Base-by-base conservation (phyloP, 2,797 vertebrate species). In the Leptatherina wallacei region DNA sequence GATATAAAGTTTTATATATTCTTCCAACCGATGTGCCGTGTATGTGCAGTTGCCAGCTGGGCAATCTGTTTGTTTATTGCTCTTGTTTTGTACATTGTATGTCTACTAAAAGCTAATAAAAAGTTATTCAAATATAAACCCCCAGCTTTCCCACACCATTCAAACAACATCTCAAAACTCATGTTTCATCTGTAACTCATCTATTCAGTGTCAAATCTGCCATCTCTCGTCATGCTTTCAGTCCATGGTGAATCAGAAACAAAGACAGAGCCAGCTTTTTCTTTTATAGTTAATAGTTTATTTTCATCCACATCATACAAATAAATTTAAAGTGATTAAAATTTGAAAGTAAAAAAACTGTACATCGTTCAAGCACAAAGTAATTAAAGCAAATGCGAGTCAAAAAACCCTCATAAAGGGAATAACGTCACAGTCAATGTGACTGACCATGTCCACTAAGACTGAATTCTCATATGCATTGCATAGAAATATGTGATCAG, bases 401-500 rank as follows among this genome's bases (percentile, higher is more conserved):
- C 5, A 29, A 62, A 58, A 54, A 69, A 9, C 85, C 89, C 91
- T 92, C 82, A 88, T 65, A 67, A 92, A 92, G 90, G 89, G 83
- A 82, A 77, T 61, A 77, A 55, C 42, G 35, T 71, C 36, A 35
- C 1, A 40, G 88, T 91, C 91, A 91, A 85, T 86, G 78, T 91
- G 92, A 92, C 87, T 52, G 62, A 88, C 40, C 2, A 27, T 24
- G 38, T 83, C 61, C 69, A 61, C 14, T 71, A 18, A 78, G 55
- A 83, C 70, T 38, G 27, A 47, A 24, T 65, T 40, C 8, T 66
- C 32, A 4, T 85, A 88, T 88, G 27, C 92, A 66, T 57, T 78
- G 89, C 88, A 91, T 90, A 86, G 62, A 88, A 75, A 77, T 57
- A 59, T 72, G 2, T 30, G 24, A 33, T 42, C 74, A 32, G 51